A percentile compares a stretch with the other conserved stretches of the same genome.
Conservation (phyloP, 2,113 vertebrate genomes). For the Campylomormyrus numenius region DNA sequence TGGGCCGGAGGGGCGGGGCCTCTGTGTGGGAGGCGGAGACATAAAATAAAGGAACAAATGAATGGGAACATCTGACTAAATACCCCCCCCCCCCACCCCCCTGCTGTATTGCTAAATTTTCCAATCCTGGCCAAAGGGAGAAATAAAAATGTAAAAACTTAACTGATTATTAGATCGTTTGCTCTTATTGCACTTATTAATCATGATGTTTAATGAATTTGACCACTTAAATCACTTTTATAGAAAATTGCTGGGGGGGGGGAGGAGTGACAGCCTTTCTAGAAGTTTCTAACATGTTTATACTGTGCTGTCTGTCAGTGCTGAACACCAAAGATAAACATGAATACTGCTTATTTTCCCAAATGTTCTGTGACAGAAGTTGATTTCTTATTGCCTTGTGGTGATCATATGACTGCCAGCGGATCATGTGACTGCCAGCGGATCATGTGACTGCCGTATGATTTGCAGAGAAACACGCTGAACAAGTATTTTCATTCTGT, state of each 20-base stretch:
- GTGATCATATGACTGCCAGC: neutral
- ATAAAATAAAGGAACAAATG: neutral
- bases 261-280: neutral
- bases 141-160: neutral
- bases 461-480: neutral
- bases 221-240: slow-evolving; percentile 11
- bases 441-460: neutral
- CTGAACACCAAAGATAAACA: neutral
- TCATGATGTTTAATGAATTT: slow-evolving; percentile 13
- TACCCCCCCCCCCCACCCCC: too few relatives aligned
- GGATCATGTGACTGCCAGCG: neutral
- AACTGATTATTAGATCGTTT: slow-evolving; percentile 15
- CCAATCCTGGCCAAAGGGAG: neutral
- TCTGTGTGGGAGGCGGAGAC: neutral
- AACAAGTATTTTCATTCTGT: neutral
- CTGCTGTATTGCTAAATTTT: neutral
- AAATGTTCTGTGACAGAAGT: neutral
- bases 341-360: neutral
- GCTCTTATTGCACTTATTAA: slow-evolving; percentile 5
- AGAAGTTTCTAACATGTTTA: neutral
- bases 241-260: neutral
- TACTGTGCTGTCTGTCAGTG: neutral
- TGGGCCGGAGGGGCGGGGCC: neutral
- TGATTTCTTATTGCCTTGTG: neutral
- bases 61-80: neutral